phyloP scores from a whole-genome alignment of 2,888 invertebrate species.

The Galeruca laticollis region DNA sequence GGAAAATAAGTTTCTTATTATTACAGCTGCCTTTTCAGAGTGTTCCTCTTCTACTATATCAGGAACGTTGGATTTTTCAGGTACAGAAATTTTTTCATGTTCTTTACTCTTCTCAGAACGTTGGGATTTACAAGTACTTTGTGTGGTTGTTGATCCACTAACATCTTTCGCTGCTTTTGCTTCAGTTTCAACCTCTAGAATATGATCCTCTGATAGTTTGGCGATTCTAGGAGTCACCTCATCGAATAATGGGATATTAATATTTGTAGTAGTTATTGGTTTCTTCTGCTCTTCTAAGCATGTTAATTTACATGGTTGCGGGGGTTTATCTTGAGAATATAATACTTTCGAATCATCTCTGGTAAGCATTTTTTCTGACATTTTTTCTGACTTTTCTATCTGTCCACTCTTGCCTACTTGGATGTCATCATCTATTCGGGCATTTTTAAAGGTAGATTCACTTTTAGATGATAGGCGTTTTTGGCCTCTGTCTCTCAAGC shows the following conservation, averaged over 20 bases:
- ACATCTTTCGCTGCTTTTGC: background rate
- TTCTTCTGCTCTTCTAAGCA: background rate
- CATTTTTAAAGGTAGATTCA: background rate
- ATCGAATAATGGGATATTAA: background rate
- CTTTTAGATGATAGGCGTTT: background rate
- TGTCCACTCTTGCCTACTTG: background rate
- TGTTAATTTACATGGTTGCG: background rate
- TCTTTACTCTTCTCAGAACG: background rate
- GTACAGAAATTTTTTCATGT: background rate
- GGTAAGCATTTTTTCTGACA: constrained; percentile 1
- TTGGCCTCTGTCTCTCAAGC: background rate
- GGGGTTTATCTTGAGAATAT: background rate
- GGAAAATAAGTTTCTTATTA: background rate
- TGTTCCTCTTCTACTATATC: background rate
- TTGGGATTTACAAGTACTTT: background rate
- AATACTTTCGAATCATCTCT: background rate
- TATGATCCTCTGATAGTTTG: background rate
- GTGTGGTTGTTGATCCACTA: too few relatives aligned
- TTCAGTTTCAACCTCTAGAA: background rate
- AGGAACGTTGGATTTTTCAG: background rate
- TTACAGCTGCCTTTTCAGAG: background rate
- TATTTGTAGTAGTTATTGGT: background rate
- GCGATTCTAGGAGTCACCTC: background rate
- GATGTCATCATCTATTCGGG: background rate
- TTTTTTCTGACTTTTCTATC: constrained; percentile 3